These are phyloP conservation scores for Drosophila picticornis DNA, from an alignment of 2,888 invertebrate species.

Conservation along the genomic window DNA sequence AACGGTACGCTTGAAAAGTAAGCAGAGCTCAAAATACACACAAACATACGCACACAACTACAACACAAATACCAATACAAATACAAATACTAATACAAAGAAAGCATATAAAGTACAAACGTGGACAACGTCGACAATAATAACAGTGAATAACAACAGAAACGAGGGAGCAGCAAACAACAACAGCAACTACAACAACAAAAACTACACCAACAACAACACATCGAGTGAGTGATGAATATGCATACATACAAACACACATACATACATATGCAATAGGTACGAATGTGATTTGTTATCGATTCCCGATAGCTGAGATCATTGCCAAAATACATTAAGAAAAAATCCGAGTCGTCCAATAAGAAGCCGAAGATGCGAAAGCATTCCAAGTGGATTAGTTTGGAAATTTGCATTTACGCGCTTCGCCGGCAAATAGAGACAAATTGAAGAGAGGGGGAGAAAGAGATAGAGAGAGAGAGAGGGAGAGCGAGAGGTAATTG, in stretches of 20 bases:
- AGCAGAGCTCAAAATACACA: conserved; percentile 53
- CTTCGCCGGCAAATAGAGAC: conserved; percentile 34
- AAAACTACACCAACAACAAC: conserved; percentile 8
- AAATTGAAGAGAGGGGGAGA: background rate
- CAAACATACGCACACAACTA: conserved; percentile 34
- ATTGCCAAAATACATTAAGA: conserved; percentile 40
- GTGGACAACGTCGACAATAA: conserved; percentile 49
- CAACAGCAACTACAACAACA: conserved; percentile 37
- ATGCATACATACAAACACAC: conserved; percentile 10
- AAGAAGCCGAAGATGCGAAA: conserved; percentile 20
- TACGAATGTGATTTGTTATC: conserved; percentile 27
- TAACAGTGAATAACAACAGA: conserved; percentile 41
- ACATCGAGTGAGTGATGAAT: conserved; percentile 40
- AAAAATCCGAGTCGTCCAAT: conserved; percentile 11
- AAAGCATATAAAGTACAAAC: conserved; percentile 49
- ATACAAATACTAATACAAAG: conserved; percentile 33
- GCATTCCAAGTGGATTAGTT: conserved; percentile 10
- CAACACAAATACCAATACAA: conserved; percentile 17
- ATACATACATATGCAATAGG: conserved; percentile 10
- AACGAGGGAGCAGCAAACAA: conserved; percentile 56
- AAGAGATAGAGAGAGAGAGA: background rate
- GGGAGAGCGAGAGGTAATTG: background rate
- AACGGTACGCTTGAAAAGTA: conserved; percentile 40
- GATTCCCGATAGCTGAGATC: conserved; percentile 36
- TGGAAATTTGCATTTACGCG: conserved; percentile 25